phyloP scores from a whole-genome alignment of 2,888 invertebrate species.

The Gnatocerus cornutus region DNA sequence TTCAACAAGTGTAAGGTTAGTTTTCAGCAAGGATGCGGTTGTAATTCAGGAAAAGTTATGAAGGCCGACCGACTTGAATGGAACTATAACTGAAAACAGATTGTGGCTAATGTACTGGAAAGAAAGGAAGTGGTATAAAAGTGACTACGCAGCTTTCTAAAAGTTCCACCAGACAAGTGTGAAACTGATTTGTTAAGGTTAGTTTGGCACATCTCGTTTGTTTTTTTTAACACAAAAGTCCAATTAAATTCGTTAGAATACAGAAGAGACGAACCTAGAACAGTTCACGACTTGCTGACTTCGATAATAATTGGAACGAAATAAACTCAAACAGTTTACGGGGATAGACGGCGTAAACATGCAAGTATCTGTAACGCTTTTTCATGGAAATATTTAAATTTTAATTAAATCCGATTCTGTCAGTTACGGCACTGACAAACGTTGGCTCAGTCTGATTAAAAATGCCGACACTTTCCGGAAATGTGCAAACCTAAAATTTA shows the following conservation, averaged over 20 bases:
- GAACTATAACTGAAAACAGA: constrained; percentile 52
- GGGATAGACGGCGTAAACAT: background rate
- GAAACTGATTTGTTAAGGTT: constrained; percentile 46
- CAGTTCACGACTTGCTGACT: constrained; percentile 10
- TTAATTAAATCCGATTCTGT: constrained; percentile 43
- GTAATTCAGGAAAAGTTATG: constrained; percentile 49
- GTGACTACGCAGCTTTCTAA: constrained; percentile 49
- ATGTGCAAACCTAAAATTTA: constrained; percentile 34
- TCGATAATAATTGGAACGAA: constrained; percentile 2
- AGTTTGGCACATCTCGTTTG: constrained; percentile 25
- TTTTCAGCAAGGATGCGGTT: constrained; percentile 28
- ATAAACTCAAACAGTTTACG: background rate
- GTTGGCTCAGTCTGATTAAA: constrained; percentile 26
- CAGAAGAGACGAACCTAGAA: constrained; percentile 7
- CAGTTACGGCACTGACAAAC: constrained; percentile 25
- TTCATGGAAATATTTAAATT: constrained; percentile 35
- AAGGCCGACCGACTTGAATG: constrained; percentile 43
- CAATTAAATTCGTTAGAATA: constrained; percentile 25
- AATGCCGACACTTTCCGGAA: constrained; percentile 35
- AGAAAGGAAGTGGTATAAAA: constrained; percentile 49
- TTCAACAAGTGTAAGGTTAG: constrained; percentile 35
- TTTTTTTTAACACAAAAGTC: constrained; percentile 26
- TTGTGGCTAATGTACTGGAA: constrained; percentile 50
- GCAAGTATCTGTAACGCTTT: constrained; percentile 6
- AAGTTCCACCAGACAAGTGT: constrained; percentile 42